phyloP scores from a whole-genome alignment of 2,888 invertebrate genomes.

The Blomia tropicalis region DNA sequence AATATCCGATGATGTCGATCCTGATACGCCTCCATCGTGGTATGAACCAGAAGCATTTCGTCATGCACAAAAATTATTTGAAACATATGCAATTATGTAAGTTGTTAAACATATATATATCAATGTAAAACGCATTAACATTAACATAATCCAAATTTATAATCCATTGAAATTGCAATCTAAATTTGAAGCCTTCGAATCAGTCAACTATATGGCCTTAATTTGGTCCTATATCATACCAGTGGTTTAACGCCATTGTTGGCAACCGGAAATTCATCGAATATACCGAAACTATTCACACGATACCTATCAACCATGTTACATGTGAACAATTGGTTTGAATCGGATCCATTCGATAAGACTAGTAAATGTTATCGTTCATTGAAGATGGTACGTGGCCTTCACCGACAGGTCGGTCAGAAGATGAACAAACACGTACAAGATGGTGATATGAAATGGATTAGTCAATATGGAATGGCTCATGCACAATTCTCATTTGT shows the following conservation, averaged over 20 bases:
- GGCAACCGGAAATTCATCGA: conserved; percentile 53
- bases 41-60: conserved; percentile 19
- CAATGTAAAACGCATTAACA: too few species aligned
- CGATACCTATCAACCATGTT: conserved; percentile 61
- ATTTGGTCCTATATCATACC: conserved; percentile 22
- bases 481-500: conserved; percentile 73
- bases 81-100: conserved; percentile 25
- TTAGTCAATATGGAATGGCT: conserved; percentile 66
- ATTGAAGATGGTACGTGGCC: conserved; percentile 34
- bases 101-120: too few species aligned
- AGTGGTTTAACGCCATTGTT: conserved; percentile 42
- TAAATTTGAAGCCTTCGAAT: too few species aligned
- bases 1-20: conserved; percentile 9
- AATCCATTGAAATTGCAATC: too few species aligned
- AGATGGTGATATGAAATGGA: conserved; percentile 37
- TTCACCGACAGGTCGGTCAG: conserved; percentile 41
- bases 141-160: too few species aligned
- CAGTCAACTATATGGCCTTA: conserved; percentile 22
- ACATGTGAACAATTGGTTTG: conserved; percentile 64
- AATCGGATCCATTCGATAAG: conserved; percentile 38
- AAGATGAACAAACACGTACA: conserved; percentile 23
- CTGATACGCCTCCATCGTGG: conserved; percentile 20
- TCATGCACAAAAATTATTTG: conserved; percentile 15
- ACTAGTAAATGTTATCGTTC: conserved; percentile 20
- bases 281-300: conserved; percentile 49